Percentiles rank a stretch among this genome's conserved stretches.
Evolutionary conservation across 2,113 vertebrate genomes (phyloP).

Genomic region (Indicator indicator): DNA sequence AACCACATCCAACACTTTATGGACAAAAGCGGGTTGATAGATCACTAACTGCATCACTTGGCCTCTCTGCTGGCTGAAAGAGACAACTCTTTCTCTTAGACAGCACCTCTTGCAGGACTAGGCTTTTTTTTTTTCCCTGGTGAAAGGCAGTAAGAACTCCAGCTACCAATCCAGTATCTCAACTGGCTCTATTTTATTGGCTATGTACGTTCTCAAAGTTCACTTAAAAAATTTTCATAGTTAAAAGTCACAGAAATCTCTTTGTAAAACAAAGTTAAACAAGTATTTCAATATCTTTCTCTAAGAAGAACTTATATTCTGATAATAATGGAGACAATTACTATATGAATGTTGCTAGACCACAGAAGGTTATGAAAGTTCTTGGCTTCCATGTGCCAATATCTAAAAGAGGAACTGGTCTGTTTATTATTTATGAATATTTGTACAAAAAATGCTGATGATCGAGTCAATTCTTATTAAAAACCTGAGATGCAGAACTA

Average conservation of each 20-base stretch:
- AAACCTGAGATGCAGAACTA: not conserved
- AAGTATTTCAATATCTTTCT: not conserved
- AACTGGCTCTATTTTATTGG: not conserved
- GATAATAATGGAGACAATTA: not conserved
- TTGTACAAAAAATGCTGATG: not conserved
- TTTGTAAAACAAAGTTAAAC: not conserved
- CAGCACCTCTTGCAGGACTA: not conserved
- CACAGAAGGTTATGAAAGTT: conserved; percentile 62
- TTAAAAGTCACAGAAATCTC: not conserved
- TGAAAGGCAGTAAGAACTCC: not conserved
- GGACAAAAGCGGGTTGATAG: not conserved
- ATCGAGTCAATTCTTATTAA: conserved; percentile 5
- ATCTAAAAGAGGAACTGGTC: conserved; percentile 56
- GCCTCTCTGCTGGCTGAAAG: not conserved
- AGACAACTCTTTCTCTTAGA: not conserved
- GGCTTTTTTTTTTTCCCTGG: not conserved
- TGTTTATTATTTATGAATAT: conserved; percentile 44
- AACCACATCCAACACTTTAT: not conserved
- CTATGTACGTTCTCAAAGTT: not conserved
- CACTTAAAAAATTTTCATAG: not conserved
- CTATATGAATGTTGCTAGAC: conserved; percentile 11
- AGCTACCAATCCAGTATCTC: not conserved
- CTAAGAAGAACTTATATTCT: not conserved
- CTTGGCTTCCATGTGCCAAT: conserved; percentile 48
- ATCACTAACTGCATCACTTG: not conserved